Evolutionary conservation across 2,888 invertebrate species (phyloP), one percentile per base, ranked within the genome.

Genomic region (Agrochola macilenta): DNA sequence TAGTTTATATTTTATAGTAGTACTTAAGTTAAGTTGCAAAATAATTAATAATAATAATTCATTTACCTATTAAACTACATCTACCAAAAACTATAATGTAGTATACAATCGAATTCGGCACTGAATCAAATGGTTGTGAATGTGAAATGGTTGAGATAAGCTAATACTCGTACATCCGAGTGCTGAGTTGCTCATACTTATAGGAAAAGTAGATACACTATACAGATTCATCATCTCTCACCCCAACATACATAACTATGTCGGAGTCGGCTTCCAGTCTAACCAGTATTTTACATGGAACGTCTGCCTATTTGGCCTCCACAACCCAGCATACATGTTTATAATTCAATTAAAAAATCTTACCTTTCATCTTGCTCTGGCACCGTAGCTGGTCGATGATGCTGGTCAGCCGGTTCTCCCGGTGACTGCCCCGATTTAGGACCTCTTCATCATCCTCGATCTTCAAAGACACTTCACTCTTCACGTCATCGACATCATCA

Each of bases 331-430:
- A 5, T 17, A 57, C 23, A 23, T 68, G 2, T 49, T 30, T 30
- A 43, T 12, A n/a, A n/a, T 46, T 39, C 0, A 26, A 20, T 35
- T 5, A 3, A 11, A 14, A 3, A 61, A 64, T 65, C 94, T 90
- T 81, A 97, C 97, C 96, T 95, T 94, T 96, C 82, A 94, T 87
- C 87, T 94, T 93, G 76, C 92, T 96, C 90, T 96, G 96, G 83
- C 94, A 95, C 74, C 95, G 90, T 71, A 97, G 90, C 88, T 97
- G 97, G 76, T 97, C 96, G 75, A 97, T 97, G 88, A 97, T 97
- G 84, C 92, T 95, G 5, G 95, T 97, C 76, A 97, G 91, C 26
- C 97, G 88, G 80, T 93, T 95, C 91, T 96, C 96, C 81, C 96
- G 89, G 35, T 93, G 94, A 73, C 84, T 93, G n/a, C 92, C 90